Conservation (phyloP, 2,113 vertebrate genomes). For the Lichenostomus cassidix region DNA sequence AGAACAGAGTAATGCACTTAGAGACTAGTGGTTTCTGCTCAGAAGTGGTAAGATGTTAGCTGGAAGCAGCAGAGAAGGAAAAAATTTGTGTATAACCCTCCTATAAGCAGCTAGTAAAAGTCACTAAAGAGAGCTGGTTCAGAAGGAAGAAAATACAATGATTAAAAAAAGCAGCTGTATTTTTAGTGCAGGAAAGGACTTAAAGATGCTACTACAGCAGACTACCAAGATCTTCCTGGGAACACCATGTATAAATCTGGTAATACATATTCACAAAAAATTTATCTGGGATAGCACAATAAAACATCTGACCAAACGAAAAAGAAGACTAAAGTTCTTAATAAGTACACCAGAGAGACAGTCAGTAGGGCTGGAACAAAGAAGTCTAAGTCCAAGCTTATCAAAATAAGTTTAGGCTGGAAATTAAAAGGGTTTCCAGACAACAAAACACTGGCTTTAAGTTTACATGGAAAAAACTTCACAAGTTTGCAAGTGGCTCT, state of each 20-base stretch:
- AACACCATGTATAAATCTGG: neutral
- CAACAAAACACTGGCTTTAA: neutral
- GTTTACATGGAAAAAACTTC: neutral
- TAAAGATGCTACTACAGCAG: accelerated
- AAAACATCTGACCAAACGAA: neutral
- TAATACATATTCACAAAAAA: neutral
- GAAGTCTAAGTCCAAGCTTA: neutral
- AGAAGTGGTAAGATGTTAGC: neutral
- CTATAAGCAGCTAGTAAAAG: neutral
- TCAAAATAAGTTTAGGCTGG: neutral
- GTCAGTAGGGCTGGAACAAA: neutral
- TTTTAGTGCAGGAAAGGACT: neutral
- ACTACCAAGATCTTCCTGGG: neutral
- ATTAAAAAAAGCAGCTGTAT: neutral
- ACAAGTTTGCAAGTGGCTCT: neutral
- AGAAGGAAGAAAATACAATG: neutral
- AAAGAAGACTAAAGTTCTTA: neutral
- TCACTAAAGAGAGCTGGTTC: neutral
- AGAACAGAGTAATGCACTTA: neutral
- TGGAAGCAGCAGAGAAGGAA: neutral
- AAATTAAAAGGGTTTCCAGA: neutral
- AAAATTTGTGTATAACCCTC: neutral
- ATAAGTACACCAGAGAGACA: neutral
- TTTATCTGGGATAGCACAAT: neutral
- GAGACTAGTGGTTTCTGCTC: neutral